Evolutionary conservation across 1,140 invertebrate species (phyloP).

Genomic region (Helicorthomorpha holstii): DNA sequence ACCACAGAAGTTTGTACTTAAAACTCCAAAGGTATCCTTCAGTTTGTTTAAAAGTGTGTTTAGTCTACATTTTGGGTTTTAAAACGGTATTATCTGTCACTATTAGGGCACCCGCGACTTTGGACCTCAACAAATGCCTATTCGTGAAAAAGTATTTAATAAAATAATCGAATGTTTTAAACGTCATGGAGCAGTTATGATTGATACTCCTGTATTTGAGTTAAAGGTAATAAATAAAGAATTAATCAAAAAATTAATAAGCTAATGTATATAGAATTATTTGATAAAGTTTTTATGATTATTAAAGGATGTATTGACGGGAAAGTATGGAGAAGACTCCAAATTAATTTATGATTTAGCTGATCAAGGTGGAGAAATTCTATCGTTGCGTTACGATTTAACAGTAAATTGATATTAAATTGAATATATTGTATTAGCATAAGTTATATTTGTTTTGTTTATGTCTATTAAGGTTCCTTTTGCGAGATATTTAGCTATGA

Average conservation of each 20-base stretch:
- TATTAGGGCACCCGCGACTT: conserved; percentile 88
- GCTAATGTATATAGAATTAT: not conserved
- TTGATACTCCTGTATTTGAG: conserved; percentile 99
- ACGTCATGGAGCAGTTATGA: conserved; percentile 91
- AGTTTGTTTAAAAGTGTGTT: not conserved
- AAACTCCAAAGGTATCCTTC: conserved; percentile 48
- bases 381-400: conserved; percentile 36
- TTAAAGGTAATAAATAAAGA: conserved; percentile 48
- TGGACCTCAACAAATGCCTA: conserved; percentile 81
- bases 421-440: not conserved
- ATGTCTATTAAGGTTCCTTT: conserved; percentile 55
- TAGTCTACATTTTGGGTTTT: not conserved
- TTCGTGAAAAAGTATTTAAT: conserved; percentile 71
- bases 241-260: not conserved
- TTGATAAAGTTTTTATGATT: not conserved
- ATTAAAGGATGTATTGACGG: conserved; percentile 82
- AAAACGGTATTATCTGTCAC: not conserved
- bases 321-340: conserved; percentile 98
- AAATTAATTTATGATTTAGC: conserved; percentile 97
- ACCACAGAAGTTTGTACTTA: conserved; percentile 64
- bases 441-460: not conserved
- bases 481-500: conserved; percentile 94
- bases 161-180: conserved; percentile 86
- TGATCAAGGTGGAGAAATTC: conserved; percentile 91
- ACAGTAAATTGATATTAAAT: conserved; percentile 62